A percentile compares a stretch with the other conserved stretches of the same genome.
Conservation (phyloP, 1,140 invertebrate genomes). For the Ceratosolen solmsi region DNA sequence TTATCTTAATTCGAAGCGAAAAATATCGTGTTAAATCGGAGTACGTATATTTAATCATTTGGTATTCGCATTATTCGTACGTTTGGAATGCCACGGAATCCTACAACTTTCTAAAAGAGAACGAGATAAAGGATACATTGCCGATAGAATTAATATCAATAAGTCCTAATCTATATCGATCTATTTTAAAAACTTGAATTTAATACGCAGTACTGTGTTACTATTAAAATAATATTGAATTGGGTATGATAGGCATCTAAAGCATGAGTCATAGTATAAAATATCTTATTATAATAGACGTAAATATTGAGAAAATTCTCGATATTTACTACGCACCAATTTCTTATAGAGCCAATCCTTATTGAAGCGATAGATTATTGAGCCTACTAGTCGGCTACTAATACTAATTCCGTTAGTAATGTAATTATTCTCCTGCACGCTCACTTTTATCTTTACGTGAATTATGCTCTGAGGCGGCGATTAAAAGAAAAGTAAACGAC, state of each 20-base stretch:
- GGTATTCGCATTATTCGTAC: neutral
- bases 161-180: conserved; percentile 7
- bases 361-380: neutral
- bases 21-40: neutral
- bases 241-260: conserved; percentile 13
- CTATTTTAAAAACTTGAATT: conserved; percentile 21
- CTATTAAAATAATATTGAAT: conserved; percentile 35
- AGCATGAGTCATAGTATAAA: neutral
- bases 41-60: neutral
- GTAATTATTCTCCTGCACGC: too few species aligned
- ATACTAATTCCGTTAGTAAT: too few species aligned
- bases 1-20: too few species aligned
- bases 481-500: too few species aligned
- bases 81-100: neutral
- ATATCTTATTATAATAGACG: conserved; percentile 16
- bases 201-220: conserved; percentile 21
- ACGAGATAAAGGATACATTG: conserved; percentile 2
- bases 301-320: conserved; percentile 10
- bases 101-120: conserved; percentile 14
- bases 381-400: too few species aligned
- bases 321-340: neutral
- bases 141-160: conserved; percentile 5
- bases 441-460: too few species aligned
- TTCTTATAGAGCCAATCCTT: neutral
- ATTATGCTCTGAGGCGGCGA: too few species aligned